phyloP scores from a whole-genome alignment of 2,113 vertebrate species.

The Tenebrosternarchus preto region DNA sequence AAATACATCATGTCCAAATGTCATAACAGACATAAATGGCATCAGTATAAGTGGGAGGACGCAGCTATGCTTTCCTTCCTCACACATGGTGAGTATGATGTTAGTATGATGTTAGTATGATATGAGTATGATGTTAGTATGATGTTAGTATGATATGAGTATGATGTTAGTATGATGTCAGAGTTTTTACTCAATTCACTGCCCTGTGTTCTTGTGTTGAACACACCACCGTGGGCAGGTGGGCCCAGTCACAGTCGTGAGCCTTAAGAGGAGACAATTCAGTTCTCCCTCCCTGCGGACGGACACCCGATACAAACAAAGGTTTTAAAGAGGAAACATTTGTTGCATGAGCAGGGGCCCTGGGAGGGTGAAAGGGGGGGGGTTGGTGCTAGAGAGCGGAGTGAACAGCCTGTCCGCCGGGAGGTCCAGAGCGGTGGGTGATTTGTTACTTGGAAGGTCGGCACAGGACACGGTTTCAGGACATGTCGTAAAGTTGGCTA shows the following conservation, averaged over 20 bases:
- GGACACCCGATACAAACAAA: conserved; percentile 53
- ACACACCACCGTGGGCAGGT: conserved; percentile 34
- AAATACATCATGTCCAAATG: too few species aligned
- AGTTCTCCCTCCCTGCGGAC: not conserved
- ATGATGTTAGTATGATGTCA: not conserved
- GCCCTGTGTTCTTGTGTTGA: not conserved
- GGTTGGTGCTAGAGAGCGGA: conserved; percentile 37
- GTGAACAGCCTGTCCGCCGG: not conserved
- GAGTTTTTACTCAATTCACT: not conserved
- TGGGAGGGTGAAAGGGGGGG: conserved; percentile 10
- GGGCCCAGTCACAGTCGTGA: conserved; percentile 44
- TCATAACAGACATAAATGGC: too few species aligned
- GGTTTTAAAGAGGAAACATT: conserved; percentile 49
- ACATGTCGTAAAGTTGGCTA: conserved; percentile 40
- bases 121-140: too few species aligned
- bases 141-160: too few species aligned
- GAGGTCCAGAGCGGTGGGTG: conserved; percentile 33
- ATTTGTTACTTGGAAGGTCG: conserved; percentile 46
- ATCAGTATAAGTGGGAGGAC: too few species aligned
- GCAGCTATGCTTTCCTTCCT: too few species aligned
- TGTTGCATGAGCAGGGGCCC: conserved; percentile 34
- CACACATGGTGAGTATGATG: not conserved
- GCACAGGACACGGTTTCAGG: conserved; percentile 29
- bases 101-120: too few species aligned
- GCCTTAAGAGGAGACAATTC: conserved; percentile 36